A percentile compares a stretch with the other conserved stretches of the same genome.
Conservation (phyloP, 2,888 invertebrate genomes). For the Nephrotoma flavescens region DNA sequence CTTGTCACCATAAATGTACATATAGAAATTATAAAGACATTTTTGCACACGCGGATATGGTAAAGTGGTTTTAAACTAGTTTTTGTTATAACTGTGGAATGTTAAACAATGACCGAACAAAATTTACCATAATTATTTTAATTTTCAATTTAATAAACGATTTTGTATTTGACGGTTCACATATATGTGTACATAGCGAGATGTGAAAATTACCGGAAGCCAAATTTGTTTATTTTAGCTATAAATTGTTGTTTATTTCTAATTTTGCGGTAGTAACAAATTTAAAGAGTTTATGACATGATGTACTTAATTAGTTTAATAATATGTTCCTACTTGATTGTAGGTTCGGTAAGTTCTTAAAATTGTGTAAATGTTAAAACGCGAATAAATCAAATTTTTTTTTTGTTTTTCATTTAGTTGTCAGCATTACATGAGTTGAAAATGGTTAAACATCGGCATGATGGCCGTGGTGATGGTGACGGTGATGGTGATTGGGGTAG, state of each 20-base stretch:
- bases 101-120: no score
- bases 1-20: not conserved
- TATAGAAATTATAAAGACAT: not conserved
- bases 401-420: not conserved
- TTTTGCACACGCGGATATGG: not conserved
- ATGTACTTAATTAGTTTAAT: not conserved
- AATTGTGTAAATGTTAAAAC: no score
- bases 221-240: not conserved
- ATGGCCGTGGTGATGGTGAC: not conserved
- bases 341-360: not conserved
- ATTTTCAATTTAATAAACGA: not conserved
- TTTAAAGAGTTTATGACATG: not conserved
- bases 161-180: not conserved
- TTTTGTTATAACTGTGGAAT: no score
- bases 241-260: not conserved
- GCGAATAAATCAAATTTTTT: no score
- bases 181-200: not conserved
- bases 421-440: not conserved
- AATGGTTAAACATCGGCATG: not conserved
- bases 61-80: no score
- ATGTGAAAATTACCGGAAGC: not conserved
- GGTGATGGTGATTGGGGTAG: not conserved
- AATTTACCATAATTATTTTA: not conserved
- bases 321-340: not conserved
- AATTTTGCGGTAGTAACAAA: not conserved